Evolutionary conservation across 2,888 invertebrate species (phyloP).

Genomic region (Tipula vernalis): DNA sequence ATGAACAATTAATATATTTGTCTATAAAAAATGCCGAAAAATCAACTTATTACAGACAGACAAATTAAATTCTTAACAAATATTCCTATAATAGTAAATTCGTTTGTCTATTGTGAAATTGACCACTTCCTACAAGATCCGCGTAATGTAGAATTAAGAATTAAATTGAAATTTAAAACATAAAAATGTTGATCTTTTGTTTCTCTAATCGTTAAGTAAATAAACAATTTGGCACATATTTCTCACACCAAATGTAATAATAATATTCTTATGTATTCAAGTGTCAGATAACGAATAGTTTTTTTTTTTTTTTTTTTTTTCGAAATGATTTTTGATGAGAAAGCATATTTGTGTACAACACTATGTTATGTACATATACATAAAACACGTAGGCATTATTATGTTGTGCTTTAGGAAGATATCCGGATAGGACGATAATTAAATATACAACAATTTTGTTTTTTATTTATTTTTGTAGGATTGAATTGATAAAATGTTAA

Average conservation of each 20-base stretch:
- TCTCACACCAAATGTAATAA: not conserved
- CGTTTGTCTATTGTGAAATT: not conserved
- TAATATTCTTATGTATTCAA: not conserved
- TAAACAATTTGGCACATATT: not conserved
- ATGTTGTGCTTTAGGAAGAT: not conserved
- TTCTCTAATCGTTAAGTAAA: not conserved
- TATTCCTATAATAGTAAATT: not conserved
- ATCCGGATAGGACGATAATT: not conserved
- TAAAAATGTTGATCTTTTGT: not conserved
- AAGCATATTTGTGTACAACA: not conserved
- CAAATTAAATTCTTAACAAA: too few species aligned
- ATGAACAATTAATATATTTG: too few species aligned
- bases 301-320: not conserved
- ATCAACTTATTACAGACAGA: too few species aligned
- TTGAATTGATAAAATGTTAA: not conserved
- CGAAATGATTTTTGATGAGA: not conserved
- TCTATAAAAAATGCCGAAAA: too few species aligned
- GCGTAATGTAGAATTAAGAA: not conserved
- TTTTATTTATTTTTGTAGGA: not conserved
- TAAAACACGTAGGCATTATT: not conserved
- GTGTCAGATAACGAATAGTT: not conserved
- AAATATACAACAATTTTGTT: not conserved
- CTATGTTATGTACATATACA: too few species aligned
- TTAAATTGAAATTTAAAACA: not conserved
- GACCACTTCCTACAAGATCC: not conserved